Base-by-base conservation (phyloP, 2,113 vertebrate species). In the Dasyornis broadbenti region DNA sequence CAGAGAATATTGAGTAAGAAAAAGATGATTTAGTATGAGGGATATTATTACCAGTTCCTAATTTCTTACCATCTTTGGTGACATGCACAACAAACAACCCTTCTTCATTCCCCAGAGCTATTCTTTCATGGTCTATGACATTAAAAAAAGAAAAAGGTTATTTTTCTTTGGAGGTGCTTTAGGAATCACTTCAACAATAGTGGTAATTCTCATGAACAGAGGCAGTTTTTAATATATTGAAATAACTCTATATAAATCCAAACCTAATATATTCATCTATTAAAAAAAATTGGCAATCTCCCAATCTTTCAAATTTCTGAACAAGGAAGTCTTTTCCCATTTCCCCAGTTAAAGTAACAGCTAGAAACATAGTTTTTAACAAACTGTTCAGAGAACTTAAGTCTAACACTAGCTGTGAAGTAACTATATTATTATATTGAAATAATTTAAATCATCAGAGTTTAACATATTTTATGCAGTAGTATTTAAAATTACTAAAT, bases 21-120 rank as follows among this genome's bases (percentile, higher is more conserved):
- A 47, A 88, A 60, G 47, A 80, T 87, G 35, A 39, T 47, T 72
- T 71, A 94, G 44, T 70, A 69, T 50, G 66, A 85, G 11, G 30
- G 44, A 53, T 89, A 45, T 69, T 19, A 85, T 42, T 82, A 93
- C 12, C 39, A 88, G 75, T 59, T 96, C 26, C 75, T 47, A n/a
- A 50, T 60, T 39, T 95, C 98, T 98, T 98, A 99, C 99, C 99
- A 4, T 99, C 99, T 98, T 99, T 99, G 96, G 99, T 99, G 98
- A 99, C 98, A 47, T 99, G 99, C 37, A 99, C 97, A 96, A 99
- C 98, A 95, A 98, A 99, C 66, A 99, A 98, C 26, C 99, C 99
- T 98, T 99, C 99, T 98, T 99, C 99, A 57, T 99, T 99, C 81
- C 99, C 99, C 85, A 99, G 97, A 88, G 99, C 99, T 90, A 99